These are phyloP conservation scores for Melanotaenia nigrans DNA, from an alignment of 2,797 vertebrate species.

Conservation along the genomic window DNA sequence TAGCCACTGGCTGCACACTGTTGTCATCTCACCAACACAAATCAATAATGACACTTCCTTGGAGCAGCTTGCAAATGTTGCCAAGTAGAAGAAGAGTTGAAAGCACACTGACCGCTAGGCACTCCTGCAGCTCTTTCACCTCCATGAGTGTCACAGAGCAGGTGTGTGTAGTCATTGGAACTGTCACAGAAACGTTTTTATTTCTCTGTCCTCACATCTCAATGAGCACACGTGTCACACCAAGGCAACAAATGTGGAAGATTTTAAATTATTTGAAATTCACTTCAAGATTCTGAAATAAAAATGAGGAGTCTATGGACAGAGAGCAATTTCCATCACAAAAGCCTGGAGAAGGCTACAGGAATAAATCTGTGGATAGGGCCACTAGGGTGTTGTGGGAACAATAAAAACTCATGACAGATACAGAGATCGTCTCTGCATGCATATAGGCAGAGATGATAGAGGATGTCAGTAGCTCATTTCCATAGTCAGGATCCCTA, in stretches of 20 bases:
- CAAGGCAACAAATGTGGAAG: neutral
- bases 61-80: conserved; percentile 62
- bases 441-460: conserved; percentile 58
- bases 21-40: conserved; percentile 64
- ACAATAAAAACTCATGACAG: conserved; percentile 65
- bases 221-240: conserved; percentile 13
- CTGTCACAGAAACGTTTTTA: conserved; percentile 36
- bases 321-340: conserved; percentile 55
- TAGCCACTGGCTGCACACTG: conserved; percentile 44
- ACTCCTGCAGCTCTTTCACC: conserved; percentile 65
- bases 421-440: conserved; percentile 61
- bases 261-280: conserved; percentile 26
- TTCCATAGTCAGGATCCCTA: conserved; percentile 62
- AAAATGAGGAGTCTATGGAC: conserved; percentile 17
- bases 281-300: conserved; percentile 4
- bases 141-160: conserved; percentile 68
- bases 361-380: conserved; percentile 45
- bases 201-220: conserved; percentile 18
- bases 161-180: conserved; percentile 60
- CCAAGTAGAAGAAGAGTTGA: conserved; percentile 55
- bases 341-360: conserved; percentile 32
- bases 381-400: conserved; percentile 60
- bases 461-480: conserved; percentile 75
- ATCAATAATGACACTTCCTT: conserved; percentile 75
- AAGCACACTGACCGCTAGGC: conserved; percentile 59